Percentiles rank a stretch among this genome's conserved stretches.
phyloP scores from a whole-genome alignment of 2,113 vertebrate genomes.

The Chaetodon trifascialis region DNA sequence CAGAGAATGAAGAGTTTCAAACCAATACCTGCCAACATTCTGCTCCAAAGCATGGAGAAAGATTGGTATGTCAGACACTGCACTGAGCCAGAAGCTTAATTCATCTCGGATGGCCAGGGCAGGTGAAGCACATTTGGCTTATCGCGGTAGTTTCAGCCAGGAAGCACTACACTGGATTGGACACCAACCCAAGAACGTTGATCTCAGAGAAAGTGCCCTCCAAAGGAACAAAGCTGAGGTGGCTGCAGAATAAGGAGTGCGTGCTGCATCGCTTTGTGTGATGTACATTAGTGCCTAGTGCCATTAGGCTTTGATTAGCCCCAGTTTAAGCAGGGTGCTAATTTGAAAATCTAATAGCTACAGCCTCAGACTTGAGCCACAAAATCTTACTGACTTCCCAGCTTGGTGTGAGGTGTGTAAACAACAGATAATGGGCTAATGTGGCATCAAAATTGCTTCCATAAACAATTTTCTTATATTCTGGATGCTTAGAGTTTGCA shows the following conservation, averaged over 20 bases:
- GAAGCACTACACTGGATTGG: conserved; percentile 43
- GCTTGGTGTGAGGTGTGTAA: conserved; percentile 54
- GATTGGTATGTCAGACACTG: conserved; percentile 40
- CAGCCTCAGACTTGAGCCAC: conserved; percentile 46
- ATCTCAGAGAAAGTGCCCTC: conserved; percentile 39
- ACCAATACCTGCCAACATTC: conserved; percentile 14
- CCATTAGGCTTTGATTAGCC: conserved; percentile 58
- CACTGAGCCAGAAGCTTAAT: conserved; percentile 43
- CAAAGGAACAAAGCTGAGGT: conserved; percentile 37
- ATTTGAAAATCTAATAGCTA: conserved; percentile 62
- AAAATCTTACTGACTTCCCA: conserved; percentile 55
- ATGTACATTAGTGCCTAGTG: conserved; percentile 63
- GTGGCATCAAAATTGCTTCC: conserved; percentile 56
- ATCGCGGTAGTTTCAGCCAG: conserved; percentile 12
- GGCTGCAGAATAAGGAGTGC: conserved; percentile 15
- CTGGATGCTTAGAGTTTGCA: conserved; percentile 25
- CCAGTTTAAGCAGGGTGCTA: conserved; percentile 47
- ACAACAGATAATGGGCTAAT: conserved; percentile 66
- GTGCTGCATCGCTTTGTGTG: conserved; percentile 38
- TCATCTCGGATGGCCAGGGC: conserved; percentile 52
- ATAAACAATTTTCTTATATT: conserved; percentile 44
- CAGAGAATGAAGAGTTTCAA: conserved; percentile 13
- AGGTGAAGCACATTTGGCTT: conserved; percentile 61
- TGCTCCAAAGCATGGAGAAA: conserved; percentile 1
- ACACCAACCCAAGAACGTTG: conserved; percentile 27